phyloP scores from a whole-genome alignment of 2,797 vertebrate genomes.

The Ctenochaetus hawaiiensis region DNA sequence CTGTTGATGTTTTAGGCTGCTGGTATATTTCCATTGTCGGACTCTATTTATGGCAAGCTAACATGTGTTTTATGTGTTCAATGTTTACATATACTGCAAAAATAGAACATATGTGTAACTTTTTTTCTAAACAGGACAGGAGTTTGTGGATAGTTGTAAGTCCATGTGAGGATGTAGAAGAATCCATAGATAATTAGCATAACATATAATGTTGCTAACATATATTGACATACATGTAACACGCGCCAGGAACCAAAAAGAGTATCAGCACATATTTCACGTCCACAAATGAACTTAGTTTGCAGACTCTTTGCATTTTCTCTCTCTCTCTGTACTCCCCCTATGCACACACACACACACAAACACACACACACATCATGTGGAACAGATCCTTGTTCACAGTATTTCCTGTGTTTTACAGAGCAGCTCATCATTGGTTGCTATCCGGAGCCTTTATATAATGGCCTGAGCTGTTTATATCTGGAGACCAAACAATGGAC shows the following conservation, averaged over 20 bases:
- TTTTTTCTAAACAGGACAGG: not conserved
- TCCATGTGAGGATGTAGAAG: not conserved
- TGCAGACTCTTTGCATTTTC: conserved; percentile 45
- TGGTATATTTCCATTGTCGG: conserved; percentile 3
- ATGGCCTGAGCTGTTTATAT: conserved; percentile 77
- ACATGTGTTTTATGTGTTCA: not conserved
- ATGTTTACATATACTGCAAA: conserved; percentile 20
- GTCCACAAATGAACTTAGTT: conserved; percentile 59
- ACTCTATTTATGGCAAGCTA: not conserved
- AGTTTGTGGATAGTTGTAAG: not conserved
- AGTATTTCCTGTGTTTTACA: conserved; percentile 83
- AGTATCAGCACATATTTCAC: conserved; percentile 3
- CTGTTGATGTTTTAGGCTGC: conserved; percentile 26
- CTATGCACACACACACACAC: conserved; percentile 28
- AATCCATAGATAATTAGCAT: conserved; percentile 4
- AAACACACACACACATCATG: conserved; percentile 65
- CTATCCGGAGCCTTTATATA: conserved; percentile 77
- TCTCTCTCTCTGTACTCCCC: conserved; percentile 24
- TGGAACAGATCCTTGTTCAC: conserved; percentile 78
- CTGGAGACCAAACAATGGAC: conserved; percentile 74
- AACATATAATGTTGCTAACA: not conserved
- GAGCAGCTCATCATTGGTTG: conserved; percentile 74
- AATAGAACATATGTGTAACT: conserved; percentile 11
- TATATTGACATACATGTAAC: not conserved
- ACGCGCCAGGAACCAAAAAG: not conserved